phyloP scores from a whole-genome alignment of 1,140 invertebrate species.

The Pomacea maculata region DNA sequence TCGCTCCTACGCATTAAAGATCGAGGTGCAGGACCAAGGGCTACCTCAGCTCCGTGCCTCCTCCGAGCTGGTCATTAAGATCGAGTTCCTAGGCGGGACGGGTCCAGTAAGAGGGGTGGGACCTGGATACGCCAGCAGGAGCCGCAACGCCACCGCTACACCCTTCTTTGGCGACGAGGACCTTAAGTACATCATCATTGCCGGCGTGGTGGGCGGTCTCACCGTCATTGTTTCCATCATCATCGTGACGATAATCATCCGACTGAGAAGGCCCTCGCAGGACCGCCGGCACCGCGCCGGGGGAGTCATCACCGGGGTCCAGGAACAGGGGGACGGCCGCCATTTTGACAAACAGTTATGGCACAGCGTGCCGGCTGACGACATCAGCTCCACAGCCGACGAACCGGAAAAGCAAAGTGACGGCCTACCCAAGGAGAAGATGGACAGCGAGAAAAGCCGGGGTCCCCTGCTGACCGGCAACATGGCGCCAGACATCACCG shows the following conservation, averaged over 20 bases:
- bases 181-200: conserved; percentile 75
- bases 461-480: conserved; percentile 11
- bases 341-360: conserved; percentile 38
- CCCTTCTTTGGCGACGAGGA: conserved; percentile 37
- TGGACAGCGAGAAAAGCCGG: conserved; percentile 16
- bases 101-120: not conserved
- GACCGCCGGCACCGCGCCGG: conserved; percentile 13
- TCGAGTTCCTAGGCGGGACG: conserved; percentile 15
- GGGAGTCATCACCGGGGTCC: conserved; percentile 24
- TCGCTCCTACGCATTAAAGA: conserved; percentile 75
- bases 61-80: conserved; percentile 23
- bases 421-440: conserved; percentile 1
- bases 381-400: conserved; percentile 26
- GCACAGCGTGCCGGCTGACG: conserved; percentile 39
- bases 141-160: conserved; percentile 27
- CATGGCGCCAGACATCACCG: conserved; percentile 26
- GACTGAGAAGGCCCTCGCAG: conserved; percentile 36
- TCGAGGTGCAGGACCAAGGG: conserved; percentile 63
- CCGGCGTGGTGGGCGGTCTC: conserved; percentile 87
- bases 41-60: conserved; percentile 48
- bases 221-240: conserved; percentile 93
- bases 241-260: conserved; percentile 44
- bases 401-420: conserved; percentile 27
- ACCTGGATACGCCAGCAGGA: not conserved
- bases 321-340: conserved; percentile 37